Evolutionary conservation across 2,888 invertebrate species (phyloP).

Genomic region (Drosophila parthenogenetica): DNA sequence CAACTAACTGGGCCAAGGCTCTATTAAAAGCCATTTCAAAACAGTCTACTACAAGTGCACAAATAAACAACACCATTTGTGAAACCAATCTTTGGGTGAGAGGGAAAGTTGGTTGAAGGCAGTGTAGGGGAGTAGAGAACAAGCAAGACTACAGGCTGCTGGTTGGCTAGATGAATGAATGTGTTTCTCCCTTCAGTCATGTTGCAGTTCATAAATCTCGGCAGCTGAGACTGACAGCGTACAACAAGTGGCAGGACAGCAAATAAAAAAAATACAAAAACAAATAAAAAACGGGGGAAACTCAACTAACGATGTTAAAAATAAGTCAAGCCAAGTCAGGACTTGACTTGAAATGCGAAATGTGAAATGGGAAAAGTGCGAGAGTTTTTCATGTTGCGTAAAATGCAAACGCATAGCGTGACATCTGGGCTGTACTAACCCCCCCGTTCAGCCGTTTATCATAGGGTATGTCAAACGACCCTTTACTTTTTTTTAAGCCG

Average conservation of each 20-base stretch:
- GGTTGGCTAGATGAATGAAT: conserved; percentile 49
- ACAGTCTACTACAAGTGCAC: neutral
- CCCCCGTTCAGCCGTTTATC: neutral
- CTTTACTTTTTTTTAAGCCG: conserved; percentile 68
- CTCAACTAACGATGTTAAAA: conserved; percentile 74
- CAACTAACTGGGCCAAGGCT: conserved; percentile 49
- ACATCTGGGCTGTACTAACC: conserved; percentile 31
- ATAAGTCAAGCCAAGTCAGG: conserved; percentile 66
- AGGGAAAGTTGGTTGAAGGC: neutral
- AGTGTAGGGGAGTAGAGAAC: neutral
- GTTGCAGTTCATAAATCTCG: conserved; percentile 78
- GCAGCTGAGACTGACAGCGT: conserved; percentile 70
- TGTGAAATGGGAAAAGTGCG: conserved; percentile 43
- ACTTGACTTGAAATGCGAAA: conserved; percentile 54
- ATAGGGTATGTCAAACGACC: conserved; percentile 12
- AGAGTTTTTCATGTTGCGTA: conserved; percentile 57
- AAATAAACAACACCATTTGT: conserved; percentile 48
- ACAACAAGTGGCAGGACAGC: conserved; percentile 72
- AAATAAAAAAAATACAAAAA: conserved; percentile 23
- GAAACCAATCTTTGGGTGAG: too few relatives aligned
- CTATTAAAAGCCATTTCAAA: conserved; percentile 29
- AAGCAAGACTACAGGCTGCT: conserved; percentile 9
- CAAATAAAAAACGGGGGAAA: conserved; percentile 1
- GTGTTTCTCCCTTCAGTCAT: conserved; percentile 45
- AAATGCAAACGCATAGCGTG: conserved; percentile 61